Evolutionary conservation across 2,113 vertebrate species (phyloP), one percentile per base, ranked within the genome.

Genomic region (Notothenia rossii): DNA sequence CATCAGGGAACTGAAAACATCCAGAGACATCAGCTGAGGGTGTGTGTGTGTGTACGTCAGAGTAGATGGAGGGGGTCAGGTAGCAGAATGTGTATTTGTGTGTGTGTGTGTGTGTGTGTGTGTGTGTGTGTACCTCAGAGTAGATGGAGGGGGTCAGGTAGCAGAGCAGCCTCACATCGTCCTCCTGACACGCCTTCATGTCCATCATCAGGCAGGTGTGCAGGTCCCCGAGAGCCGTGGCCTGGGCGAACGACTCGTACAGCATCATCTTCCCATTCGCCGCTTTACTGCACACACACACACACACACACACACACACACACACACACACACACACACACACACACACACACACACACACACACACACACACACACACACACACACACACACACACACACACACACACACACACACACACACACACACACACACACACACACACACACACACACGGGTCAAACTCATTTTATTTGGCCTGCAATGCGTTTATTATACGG

Each of bases 171-270:
- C 98, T 91, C 22, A 99, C 95, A 0, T 99, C 98, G 0, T 99
- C 98, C 70, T 99, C 98, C 89, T 99, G 98, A 69, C 98, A 99
- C 11, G 98, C 98, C 88, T 99, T 99, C 98, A 99, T 99, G 94
- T 99, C 98, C 98, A 99, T 98, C 98, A 99, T 99, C 2, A 99
- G 89, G 75, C 98, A 99, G 0, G 98, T 99, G 93, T 99, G 98
- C 58, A 99, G 95, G 55, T 99, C 98, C 0, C 98, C 98, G 20
- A 99, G 95, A 36, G 98, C 97, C 0, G 98, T 99, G 25, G 98
- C 97, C 95, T 99, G 98, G 17, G 98, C 97, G 0, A 99, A 99
- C 0, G 96, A 97, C 96, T 99, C 98, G 0, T 99, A 99, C 6
- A 99, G 93, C 85, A 95, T 97, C 98, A 99, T 99, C 94, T 98